Percentiles rank a stretch among this genome's conserved stretches.
Conservation (phyloP, 1,140 invertebrate species). For the Proctacanthus coquilletti region DNA sequence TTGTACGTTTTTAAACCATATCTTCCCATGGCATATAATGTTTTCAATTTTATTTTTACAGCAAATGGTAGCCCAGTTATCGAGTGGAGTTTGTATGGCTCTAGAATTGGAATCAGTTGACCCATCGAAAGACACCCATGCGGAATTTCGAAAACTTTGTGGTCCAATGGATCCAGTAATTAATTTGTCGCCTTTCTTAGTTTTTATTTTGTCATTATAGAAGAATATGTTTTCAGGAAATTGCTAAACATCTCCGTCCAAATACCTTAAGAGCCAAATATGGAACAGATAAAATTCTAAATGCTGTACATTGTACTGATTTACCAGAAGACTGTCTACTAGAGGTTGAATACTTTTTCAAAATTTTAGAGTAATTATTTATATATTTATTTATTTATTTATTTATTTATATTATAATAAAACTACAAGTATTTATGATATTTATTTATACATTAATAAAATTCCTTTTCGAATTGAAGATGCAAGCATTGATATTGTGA, state of each 20-base stretch:
- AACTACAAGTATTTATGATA: no score
- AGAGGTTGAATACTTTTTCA: constrained; percentile 72
- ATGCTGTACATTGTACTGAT: constrained; percentile 88
- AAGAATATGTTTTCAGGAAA: constrained; percentile 43
- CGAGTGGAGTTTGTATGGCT: constrained; percentile 68
- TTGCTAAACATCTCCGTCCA: constrained; percentile 67
- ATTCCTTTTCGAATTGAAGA: no score
- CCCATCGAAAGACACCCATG: constrained; percentile 37
- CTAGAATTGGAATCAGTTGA: constrained; percentile 63
- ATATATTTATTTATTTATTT: no score
- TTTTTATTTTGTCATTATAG: constrained; percentile 5
- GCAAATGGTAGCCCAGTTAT: constrained; percentile 67
- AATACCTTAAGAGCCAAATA: constrained; percentile 69
- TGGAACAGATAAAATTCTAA: constrained; percentile 67
- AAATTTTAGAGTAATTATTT: constrained; percentile 46
- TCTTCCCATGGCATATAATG: constrained; percentile 8
- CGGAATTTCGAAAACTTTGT: constrained; percentile 61
- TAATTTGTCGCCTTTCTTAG: no score
- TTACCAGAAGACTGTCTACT: constrained; percentile 68
- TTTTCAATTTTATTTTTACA: constrained; percentile 28
- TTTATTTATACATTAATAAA: no score
- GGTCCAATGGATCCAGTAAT: constrained; percentile 74
- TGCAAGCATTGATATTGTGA: no score
- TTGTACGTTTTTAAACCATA: constrained; percentile 34
- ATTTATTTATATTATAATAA: no score